A percentile compares a stretch with the other conserved stretches of the same genome.
phyloP scores from a whole-genome alignment of 2,888 invertebrate genomes.

The Lacanobia wlatinum region DNA sequence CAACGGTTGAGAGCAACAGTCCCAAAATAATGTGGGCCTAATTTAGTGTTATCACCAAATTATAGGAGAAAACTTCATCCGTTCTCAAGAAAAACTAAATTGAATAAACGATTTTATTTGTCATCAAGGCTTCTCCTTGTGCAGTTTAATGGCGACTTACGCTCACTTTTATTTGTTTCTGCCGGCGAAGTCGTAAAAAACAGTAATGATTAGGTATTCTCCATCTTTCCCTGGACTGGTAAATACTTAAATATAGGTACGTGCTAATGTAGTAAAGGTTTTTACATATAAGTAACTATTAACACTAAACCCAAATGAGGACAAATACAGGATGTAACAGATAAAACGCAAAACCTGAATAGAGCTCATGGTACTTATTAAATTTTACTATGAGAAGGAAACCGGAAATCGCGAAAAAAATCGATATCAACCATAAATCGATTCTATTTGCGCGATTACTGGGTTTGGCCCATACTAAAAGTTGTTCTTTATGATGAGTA shows the following conservation, averaged over 20 bases:
- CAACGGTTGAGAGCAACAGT: not conserved
- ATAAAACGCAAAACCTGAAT: too few relatives aligned
- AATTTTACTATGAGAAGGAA: too few relatives aligned
- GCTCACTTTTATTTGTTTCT: conserved; percentile 47
- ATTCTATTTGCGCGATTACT: too few relatives aligned
- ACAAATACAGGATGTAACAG: too few relatives aligned
- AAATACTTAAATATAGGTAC: not conserved
- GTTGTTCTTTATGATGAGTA: too few relatives aligned
- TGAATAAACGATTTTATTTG: conserved; percentile 42
- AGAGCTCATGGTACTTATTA: too few relatives aligned
- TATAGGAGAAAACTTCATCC: conserved; percentile 16
- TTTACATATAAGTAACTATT: too few relatives aligned
- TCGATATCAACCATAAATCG: too few relatives aligned
- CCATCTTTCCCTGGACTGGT: conserved; percentile 7
- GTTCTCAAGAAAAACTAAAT: conserved; percentile 38
- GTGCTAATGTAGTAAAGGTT: not conserved
- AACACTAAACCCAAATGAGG: too few relatives aligned
- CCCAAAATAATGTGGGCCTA: not conserved
- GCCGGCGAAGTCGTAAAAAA: conserved; percentile 43
- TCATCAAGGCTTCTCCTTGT: conserved; percentile 20
- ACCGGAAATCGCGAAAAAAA: too few relatives aligned
- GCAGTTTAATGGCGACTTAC: conserved; percentile 24
- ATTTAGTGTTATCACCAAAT: conserved; percentile 18
- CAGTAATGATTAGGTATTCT: conserved; percentile 39
- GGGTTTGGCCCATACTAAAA: too few relatives aligned